Evolutionary conservation across 2,888 invertebrate species (phyloP), one percentile per base, ranked within the genome.

Genomic region (Patella ulyssiponensis): DNA sequence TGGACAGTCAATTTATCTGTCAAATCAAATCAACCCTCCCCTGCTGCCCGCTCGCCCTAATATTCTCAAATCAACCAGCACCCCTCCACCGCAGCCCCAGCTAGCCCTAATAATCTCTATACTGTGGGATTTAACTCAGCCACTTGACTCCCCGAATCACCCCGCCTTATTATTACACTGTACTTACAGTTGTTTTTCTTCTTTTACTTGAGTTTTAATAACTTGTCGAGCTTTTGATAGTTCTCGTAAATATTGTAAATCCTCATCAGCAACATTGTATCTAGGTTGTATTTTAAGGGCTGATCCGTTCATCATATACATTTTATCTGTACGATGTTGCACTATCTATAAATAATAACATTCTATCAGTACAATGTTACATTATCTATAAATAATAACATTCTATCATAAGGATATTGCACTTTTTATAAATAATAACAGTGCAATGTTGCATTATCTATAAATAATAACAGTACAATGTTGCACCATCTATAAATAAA

Each of bases 221-320:
- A 58, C 74, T 27, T 79, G 78, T 72, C 78, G 79, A 33, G 73
- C 69, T 20, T 75, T 71, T 14, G 77, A 72, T 77, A 79, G 74
- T 17, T 80, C 79, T 23, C 73, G 71, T 14, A 78, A 74, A 33
- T 73, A 64, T 56, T 75, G 64, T n/a, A 78, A 54, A 71, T 82
- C 78, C 1, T 52, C 72, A 11, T 77, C 78, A 64, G 78, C 71
- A 58, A 77, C 72, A 0, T 69, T 64, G 27, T 80, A 79, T n/a
- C 79, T 78, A 11, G 73, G 56, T 54, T 73, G 74, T 27, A 82
- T 75, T 14, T 53, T 64, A 20, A 82, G 20, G 12, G 56, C 77
- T 17, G 77, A 71, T 14, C 82, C 82, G 64, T 73, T 81, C 76
- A 82, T 71, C n/a, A 78, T 58, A 52, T 82, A 82, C 78, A 75